Conservation (phyloP, 2,888 invertebrate species). For the Cephus sareptanus region DNA sequence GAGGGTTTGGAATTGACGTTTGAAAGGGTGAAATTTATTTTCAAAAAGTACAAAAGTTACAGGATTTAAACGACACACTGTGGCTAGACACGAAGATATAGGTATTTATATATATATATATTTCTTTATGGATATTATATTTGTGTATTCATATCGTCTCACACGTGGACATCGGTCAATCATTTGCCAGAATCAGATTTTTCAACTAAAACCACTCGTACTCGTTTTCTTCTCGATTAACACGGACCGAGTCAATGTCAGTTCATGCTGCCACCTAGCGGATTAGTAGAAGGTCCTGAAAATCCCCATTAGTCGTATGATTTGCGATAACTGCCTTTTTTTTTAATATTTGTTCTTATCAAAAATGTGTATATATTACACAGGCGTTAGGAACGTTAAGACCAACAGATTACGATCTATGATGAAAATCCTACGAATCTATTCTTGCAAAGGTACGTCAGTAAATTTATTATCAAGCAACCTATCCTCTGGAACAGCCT, state of each 20-base stretch:
- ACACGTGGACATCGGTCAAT: neutral
- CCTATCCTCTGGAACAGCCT: neutral
- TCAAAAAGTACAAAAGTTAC: conserved; percentile 50
- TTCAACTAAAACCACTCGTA: conserved; percentile 31
- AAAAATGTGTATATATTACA: conserved; percentile 3
- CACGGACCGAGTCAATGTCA: conserved; percentile 45
- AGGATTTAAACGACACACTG: conserved; percentile 25
- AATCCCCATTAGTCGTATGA: conserved; percentile 56
- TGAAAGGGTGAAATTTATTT: conserved; percentile 38
- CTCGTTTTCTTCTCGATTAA: conserved; percentile 39
- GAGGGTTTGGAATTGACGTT: conserved; percentile 15
- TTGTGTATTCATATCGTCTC: neutral
- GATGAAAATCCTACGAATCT: neutral
- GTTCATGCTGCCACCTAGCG: conserved; percentile 53
- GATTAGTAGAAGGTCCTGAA: conserved; percentile 57
- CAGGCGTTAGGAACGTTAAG: neutral
- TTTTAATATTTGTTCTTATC: neutral
- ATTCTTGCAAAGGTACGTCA: neutral
- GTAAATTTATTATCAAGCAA: neutral
- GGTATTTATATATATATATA: neutral
- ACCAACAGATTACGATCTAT: neutral
- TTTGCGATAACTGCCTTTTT: conserved; percentile 25
- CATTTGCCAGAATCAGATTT: conserved; percentile 1
- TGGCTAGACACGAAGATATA: conserved; percentile 27
- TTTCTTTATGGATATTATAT: neutral